phyloP scores from a whole-genome alignment of 2,113 vertebrate genomes.

The Polypterus bichir region DNA sequence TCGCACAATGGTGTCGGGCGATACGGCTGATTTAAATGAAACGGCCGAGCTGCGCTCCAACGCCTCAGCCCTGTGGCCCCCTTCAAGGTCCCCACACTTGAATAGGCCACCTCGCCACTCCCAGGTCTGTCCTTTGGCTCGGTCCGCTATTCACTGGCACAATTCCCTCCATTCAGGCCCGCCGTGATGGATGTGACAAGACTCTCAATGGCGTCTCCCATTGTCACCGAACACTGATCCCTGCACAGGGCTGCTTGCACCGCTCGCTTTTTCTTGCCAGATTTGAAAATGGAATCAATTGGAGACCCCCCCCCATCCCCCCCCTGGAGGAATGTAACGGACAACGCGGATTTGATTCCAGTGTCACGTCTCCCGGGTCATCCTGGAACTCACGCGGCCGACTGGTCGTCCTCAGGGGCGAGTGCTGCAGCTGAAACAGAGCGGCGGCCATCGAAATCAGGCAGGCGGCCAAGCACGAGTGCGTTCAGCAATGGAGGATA shows the following conservation, averaged over 20 bases:
- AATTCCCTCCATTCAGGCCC: slow-evolving; percentile 22
- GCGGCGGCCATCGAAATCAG: no score
- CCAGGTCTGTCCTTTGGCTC: slow-evolving; percentile 35
- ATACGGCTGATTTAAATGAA: slow-evolving; percentile 14
- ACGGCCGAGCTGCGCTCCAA: slow-evolving; percentile 9
- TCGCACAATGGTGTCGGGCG: slow-evolving; percentile 6
- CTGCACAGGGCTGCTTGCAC: slow-evolving; percentile 33
- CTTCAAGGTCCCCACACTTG: slow-evolving; percentile 21
- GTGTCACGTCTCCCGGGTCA: no score
- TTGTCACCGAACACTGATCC: slow-evolving; percentile 40
- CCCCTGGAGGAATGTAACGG: slow-evolving; percentile 7
- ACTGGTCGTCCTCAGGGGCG: no score
- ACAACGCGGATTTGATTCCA: no score
- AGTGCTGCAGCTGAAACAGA: no score
- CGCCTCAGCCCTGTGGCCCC: slow-evolving; percentile 24
- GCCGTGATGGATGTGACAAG: slow-evolving; percentile 43
- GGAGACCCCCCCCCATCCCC: slow-evolving; percentile 36
- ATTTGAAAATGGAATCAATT: slow-evolving; percentile 43
- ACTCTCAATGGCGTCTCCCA: slow-evolving; percentile 40
- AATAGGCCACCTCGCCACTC: slow-evolving; percentile 31
- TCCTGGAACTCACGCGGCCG: no score
- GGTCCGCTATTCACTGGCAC: slow-evolving; percentile 37
- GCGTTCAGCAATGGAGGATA: no score
- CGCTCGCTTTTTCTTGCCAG: slow-evolving; percentile 23
- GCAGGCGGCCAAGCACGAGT: no score